Evolutionary conservation across 2,888 invertebrate genomes (phyloP), one percentile per base, ranked within the genome.

Genomic region (Lasioglossum villosulum): DNA sequence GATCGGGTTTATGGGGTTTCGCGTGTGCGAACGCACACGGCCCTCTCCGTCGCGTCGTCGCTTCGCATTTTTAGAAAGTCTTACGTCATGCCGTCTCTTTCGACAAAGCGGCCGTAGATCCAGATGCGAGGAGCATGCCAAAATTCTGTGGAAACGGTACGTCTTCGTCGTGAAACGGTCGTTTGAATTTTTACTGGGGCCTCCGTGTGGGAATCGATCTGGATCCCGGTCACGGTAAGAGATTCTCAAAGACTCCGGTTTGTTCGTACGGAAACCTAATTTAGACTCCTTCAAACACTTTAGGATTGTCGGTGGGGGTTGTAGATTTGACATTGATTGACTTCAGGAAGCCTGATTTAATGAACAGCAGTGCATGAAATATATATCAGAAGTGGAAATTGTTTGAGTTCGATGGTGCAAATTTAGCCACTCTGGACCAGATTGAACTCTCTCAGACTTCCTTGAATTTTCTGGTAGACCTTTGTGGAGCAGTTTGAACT

Each of bases 31-130:
- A 1, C 30, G 4, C 27, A 12, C 30, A 8, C 30, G 19, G 63
- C 6, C n/a, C 30, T 19, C 19, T 19, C 4, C 59, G 63, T 30
- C 63, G 63, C 2, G 30, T 19, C 37, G 70, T 78, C 75, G 78
- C 63, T 56, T 74, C 85, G 72, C 80, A 52, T 86, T 84, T 84
- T 86, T 80, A 75, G 78, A 71, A 66, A 34, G n/a, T 39, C 68
- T 78, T 86, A 56, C 86, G 82, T 86, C 86, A 86, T 34, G 19
- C 48, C 14, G 30, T 23, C 56, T 56, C n/a, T 37, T 39, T 72
- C 27, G 63, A 59, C 68, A 83, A 83, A 81, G 16, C 6, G 27
- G 14, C 48, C 63, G 48, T 23, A 12, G 56, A 56, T 56, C 45
- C 82, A 83, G 81, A 83, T 81, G 82, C 37, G 63, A 30, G 30